Base-by-base conservation (phyloP, 1,140 invertebrate genomes). In the Dermatophagoides farinae region DNA sequence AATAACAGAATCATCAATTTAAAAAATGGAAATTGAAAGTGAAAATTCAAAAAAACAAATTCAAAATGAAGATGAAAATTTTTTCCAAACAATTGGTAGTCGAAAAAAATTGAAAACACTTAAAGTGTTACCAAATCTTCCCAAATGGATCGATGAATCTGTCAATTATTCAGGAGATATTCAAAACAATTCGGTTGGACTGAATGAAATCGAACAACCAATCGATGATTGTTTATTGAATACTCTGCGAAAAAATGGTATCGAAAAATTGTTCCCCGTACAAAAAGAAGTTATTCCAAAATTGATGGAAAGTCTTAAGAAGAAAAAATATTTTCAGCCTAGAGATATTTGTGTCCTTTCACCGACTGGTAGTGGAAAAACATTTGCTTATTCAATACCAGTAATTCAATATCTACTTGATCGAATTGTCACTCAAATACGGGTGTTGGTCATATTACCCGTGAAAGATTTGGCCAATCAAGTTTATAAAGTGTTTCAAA, bases 301-400 rank as follows among this genome's bases (percentile, higher is more conserved):
- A 75, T 72, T 95, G 41, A 67, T 90, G 9, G 71, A 79, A 62
- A 74, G 79, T 60, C 71, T 76, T 44, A 74, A 79, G 61, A 76
- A 79, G 43, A 67, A 72, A 61, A 71, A 75, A 1, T 77, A 80
- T 23, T 39, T 18, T 64, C 79, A 84, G 71, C 82, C 84, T 0
- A 77, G 80, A 64, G 93, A 98, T 72, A 77, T 95, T n/a, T 97
- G 92, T 75, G 85, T 97, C 41, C 93, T 89, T 23, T 89, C 92
- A 46, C 90, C 92, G 22, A 98, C 95, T 16, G 95, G 93, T 12
- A 95, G 89, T 78, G 93, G 93, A 11, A 98, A 98, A 77, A 97
- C 93, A 0, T 72, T 97, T 52, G 82, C 89, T 6, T 97, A 88
- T 79, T 86, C 87, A 61, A 72, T 97, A 59, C 93, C 93, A 14